Evolutionary conservation across 2,113 vertebrate genomes (phyloP).

Genomic region (Equus przewalskii): DNA sequence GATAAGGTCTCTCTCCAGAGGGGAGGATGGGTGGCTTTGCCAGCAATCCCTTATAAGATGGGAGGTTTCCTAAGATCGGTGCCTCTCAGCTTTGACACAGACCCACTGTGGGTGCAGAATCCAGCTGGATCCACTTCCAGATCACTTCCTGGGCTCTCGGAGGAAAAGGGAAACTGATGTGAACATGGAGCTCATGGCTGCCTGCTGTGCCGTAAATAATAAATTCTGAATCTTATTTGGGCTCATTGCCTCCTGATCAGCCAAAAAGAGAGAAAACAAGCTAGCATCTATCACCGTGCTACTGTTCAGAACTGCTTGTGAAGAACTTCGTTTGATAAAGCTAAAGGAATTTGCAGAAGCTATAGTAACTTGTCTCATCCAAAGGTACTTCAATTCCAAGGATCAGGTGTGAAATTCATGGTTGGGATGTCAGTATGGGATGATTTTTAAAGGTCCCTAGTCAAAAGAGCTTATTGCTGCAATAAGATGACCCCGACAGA

Average conservation of each 20-base stretch:
- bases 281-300: not conserved
- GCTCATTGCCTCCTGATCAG: not conserved
- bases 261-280: not conserved
- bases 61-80: not conserved
- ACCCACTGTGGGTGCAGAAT: not conserved
- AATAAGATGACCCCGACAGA: not conserved
- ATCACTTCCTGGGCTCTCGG: not conserved
- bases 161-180: not conserved
- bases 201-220: not conserved
- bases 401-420: not conserved
- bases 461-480: not conserved
- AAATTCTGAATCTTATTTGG: not conserved
- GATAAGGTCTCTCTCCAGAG: not conserved
- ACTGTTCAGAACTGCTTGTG: not conserved
- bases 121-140: not conserved
- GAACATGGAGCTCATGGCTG: not conserved
- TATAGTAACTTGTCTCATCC: not conserved
- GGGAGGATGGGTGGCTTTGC: not conserved
- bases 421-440: not conserved
- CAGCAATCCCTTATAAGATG: not conserved
- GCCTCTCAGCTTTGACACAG: not conserved
- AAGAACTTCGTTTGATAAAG: not conserved
- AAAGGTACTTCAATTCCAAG: not conserved
- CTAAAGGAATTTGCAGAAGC: not conserved
- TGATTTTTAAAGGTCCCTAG: not conserved